Evolutionary conservation across 1,140 invertebrate species (phyloP), one percentile per base, ranked within the genome.

Genomic region (Scaptomyza montana): DNA sequence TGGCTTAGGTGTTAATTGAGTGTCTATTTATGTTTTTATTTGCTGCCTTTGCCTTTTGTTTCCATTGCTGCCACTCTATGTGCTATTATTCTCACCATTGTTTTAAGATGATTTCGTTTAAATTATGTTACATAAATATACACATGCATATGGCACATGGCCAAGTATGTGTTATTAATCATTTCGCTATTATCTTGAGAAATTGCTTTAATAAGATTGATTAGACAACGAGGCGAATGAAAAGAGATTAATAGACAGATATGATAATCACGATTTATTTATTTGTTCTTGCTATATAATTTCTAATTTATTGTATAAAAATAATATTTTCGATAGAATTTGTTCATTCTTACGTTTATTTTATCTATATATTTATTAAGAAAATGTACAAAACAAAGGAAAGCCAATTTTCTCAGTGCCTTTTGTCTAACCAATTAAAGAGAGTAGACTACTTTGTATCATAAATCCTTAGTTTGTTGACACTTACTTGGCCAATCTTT

Each of bases 1-100:
- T 86, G 82, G 84, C 78, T 67, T 87, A 87, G 87, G 82, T 82
- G 82, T 79, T 86, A 78, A 87, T 86, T 89, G 82, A 87, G 78
- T 86, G 75, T 82, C 80, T 85, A 56, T 81, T 80, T 68, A 68
- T 76, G 50, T 63, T 47, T 3, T 46, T 46, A 2, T 2, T 28
- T 10, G 55, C 12, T 30, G n/a, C 21, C 8, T 25, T 51, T 51
- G 30, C 25, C 16, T 51, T 54, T 64, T 43, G 21, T 54, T 61
- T 13, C 13, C 5, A 33, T 25, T 59, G 33, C 51, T 19, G n/a
- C 36, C 45, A 49, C 33, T n/a, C 2, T 9, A 36, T 36, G 21
- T 16, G 6, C 13, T 39, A n/a, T 16, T 59, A 28, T 28, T 55
- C 12, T 21, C 13, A 36, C 9, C 55, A 45, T 25, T 25, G 10